Conservation (phyloP, 2,888 invertebrate genomes). For the Drosophila falleni region DNA sequence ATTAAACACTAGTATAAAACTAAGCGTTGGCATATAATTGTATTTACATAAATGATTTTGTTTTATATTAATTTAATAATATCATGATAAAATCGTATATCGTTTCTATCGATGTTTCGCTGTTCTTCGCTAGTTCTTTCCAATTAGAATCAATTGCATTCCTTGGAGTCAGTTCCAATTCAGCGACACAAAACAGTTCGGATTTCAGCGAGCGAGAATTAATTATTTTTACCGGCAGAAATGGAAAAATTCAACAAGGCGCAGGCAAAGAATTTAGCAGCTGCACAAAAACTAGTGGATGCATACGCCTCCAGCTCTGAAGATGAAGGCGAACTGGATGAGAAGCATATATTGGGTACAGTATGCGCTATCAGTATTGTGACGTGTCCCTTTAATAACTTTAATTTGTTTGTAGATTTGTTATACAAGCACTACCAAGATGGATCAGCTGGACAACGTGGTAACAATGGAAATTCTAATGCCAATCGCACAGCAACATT, state of each 20-base stretch:
- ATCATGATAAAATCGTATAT: no score
- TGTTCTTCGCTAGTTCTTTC: not conserved
- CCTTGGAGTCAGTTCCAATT: not conserved
- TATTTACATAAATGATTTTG: not conserved
- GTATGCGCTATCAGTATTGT: constrained; percentile 8
- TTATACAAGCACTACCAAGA: constrained; percentile 86
- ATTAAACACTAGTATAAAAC: not conserved
- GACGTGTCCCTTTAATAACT: constrained; percentile 51
- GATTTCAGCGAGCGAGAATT: not conserved
- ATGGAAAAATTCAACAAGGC: constrained; percentile 80
- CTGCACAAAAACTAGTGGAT: constrained; percentile 86
- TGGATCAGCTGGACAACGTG: constrained; percentile 8
- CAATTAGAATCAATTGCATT: not conserved
- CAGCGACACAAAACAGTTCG: not conserved
- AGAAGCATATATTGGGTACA: constrained; percentile 86
- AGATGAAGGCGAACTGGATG: constrained; percentile 87
- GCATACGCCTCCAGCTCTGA: constrained; percentile 86
- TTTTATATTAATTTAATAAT: not conserved
- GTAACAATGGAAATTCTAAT: not conserved
- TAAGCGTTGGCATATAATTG: not conserved
- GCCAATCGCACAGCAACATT: constrained; percentile 84
- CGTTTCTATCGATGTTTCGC: not conserved
- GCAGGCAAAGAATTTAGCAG: constrained; percentile 86
- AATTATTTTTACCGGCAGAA: constrained; percentile 29
- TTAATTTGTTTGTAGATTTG: constrained; percentile 81